phyloP scores from a whole-genome alignment of 2,113 vertebrate species.

The Catharus bicknelli region DNA sequence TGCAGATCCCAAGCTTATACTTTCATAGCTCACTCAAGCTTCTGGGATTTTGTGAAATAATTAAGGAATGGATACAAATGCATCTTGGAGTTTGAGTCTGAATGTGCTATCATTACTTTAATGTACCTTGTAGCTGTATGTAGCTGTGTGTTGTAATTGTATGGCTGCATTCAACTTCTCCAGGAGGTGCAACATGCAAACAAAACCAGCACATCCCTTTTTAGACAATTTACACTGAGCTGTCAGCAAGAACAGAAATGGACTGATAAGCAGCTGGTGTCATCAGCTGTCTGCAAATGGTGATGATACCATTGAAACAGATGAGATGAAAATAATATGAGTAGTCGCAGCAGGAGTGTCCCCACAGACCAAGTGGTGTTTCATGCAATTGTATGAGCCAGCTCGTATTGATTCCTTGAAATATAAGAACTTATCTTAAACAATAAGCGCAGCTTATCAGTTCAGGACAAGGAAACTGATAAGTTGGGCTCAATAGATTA shows the following conservation, averaged over 20 bases:
- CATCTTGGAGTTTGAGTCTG: not conserved
- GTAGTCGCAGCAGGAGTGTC: not conserved
- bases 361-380: not conserved
- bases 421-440: not conserved
- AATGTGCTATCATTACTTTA: accelerated
- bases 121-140: not conserved
- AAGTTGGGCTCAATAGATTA: not conserved
- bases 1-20: accelerated
- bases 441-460: not conserved
- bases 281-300: not conserved
- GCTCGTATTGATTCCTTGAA: not conserved
- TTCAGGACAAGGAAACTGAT: not conserved
- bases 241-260: not conserved
- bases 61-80: not conserved
- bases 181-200: not conserved
- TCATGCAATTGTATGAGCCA: not conserved
- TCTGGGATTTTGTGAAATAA: not conserved
- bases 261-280: not conserved
- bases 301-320: not conserved
- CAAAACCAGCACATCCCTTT: not conserved
- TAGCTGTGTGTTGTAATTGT: not conserved
- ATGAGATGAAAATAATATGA: not conserved
- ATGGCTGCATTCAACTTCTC: not conserved
- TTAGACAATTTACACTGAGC: not conserved
- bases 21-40: not conserved